A percentile compares a stretch with the other conserved stretches of the same genome.
Evolutionary conservation across 2,888 invertebrate species (phyloP).

Genomic region (Orthonychiurus folsomi): DNA sequence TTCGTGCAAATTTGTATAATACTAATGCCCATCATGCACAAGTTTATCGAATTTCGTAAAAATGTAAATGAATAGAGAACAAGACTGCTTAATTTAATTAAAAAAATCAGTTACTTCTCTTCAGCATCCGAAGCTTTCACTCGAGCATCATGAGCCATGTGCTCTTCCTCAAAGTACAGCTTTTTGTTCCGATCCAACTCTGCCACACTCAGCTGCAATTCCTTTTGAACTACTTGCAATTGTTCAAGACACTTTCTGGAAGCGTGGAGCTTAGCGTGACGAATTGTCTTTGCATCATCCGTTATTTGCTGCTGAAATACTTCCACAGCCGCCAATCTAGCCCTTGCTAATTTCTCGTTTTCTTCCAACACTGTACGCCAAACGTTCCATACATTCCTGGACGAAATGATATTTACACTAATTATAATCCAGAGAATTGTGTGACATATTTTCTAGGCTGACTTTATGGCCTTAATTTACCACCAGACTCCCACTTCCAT

Average conservation of each 20-base stretch:
- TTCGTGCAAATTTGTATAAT: too few species aligned
- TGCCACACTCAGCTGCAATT: constrained; percentile 71
- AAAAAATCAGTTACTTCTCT: constrained; percentile 79
- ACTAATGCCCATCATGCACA: too few species aligned
- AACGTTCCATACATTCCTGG: constrained; percentile 94
- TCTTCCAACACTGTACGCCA: constrained; percentile 93
- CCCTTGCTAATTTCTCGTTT: constrained; percentile 84
- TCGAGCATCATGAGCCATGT: constrained; percentile 86
- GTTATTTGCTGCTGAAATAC: constrained; percentile 90
- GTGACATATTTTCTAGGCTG: too few species aligned
- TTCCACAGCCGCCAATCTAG: constrained; percentile 84
- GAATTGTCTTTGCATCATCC: constrained; percentile 78
- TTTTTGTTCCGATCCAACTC: constrained; percentile 93
- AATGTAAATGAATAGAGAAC: too few species aligned
- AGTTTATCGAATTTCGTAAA: too few species aligned
- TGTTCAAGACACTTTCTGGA: constrained; percentile 76
- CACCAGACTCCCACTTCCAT: too few species aligned
- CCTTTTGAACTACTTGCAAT: constrained; percentile 77
- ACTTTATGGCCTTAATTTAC: too few species aligned
- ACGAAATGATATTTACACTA: constrained; percentile 6
- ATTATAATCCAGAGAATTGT: constrained; percentile 45
- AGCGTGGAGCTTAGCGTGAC: constrained; percentile 71
- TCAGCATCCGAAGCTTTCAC: constrained; percentile 92
- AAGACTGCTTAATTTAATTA: too few species aligned
- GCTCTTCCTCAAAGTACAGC: constrained; percentile 89